These are phyloP conservation scores for Venustaconcha ellipsiformis DNA, from an alignment of 1,140 invertebrate species.

Conservation along the genomic window DNA sequence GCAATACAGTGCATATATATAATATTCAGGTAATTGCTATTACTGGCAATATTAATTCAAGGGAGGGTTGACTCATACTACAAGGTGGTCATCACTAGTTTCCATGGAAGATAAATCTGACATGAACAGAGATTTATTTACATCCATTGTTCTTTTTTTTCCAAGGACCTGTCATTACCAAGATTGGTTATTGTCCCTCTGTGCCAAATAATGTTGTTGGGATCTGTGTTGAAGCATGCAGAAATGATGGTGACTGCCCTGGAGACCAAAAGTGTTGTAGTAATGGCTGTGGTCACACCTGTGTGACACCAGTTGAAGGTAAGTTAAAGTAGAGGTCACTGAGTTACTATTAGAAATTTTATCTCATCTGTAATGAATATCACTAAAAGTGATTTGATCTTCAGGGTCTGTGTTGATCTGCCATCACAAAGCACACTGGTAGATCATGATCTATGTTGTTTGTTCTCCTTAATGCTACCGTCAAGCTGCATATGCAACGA, in stretches of 20 bases:
- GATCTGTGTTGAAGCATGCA: conserved; percentile 18
- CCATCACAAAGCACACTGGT: too few species aligned
- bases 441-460: too few species aligned
- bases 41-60: neutral
- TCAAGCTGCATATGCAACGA: too few species aligned
- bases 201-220: conserved; percentile 19
- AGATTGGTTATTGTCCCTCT: conserved; percentile 22
- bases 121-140: neutral
- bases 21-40: neutral
- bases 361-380: too few species aligned
- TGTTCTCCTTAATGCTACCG: too few species aligned
- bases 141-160: neutral
- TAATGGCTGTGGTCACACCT: conserved; percentile 25
- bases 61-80: neutral
- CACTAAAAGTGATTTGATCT: too few species aligned
- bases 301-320: conserved; percentile 14
- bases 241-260: conserved; percentile 12
- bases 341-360: too few species aligned
- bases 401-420: too few species aligned
- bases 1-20: too few species aligned
- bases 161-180: conserved; percentile 5
- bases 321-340: too few species aligned
- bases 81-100: neutral
- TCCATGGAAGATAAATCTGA: neutral
- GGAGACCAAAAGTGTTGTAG: conserved; percentile 28